Evolutionary conservation across 2,888 invertebrate genomes (phyloP).

Genomic region (Andrena flavipes): DNA sequence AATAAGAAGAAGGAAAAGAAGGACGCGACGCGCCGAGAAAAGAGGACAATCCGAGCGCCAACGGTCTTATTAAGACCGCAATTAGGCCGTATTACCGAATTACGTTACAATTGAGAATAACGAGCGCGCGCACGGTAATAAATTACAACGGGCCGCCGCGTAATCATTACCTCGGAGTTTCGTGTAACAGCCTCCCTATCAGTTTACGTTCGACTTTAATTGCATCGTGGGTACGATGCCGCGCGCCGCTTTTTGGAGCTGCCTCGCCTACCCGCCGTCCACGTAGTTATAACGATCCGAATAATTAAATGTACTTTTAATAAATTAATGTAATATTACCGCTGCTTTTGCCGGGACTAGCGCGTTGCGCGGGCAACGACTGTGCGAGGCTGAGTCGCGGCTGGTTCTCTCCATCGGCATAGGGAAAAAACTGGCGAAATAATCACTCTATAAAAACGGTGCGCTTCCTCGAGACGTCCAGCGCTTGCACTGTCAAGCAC

Average conservation of each 20-base stretch:
- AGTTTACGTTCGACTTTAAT: conserved; percentile 75
- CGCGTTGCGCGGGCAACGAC: conserved; percentile 33
- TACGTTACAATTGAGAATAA: conserved; percentile 70
- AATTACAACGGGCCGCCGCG: conserved; percentile 71
- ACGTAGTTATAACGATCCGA: conserved; percentile 55
- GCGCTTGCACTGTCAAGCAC: neutral
- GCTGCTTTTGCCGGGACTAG: conserved; percentile 38
- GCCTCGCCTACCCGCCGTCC: conserved; percentile 40
- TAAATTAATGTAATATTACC: conserved; percentile 60
- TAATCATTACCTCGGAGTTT: conserved; percentile 74
- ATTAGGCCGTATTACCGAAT: conserved; percentile 71
- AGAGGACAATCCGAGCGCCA: conserved; percentile 9
- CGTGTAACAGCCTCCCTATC: conserved; percentile 72
- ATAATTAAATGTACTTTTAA: conserved; percentile 69
- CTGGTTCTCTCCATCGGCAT: neutral
- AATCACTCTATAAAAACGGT: neutral
- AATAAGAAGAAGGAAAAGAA: too few relatives aligned
- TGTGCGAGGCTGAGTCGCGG: neutral
- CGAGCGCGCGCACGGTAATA: conserved; percentile 72
- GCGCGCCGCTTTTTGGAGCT: conserved; percentile 53
- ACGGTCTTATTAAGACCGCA: conserved; percentile 67
- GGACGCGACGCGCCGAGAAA: neutral
- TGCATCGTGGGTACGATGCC: conserved; percentile 59
- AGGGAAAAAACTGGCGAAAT: neutral
- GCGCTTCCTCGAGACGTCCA: neutral